Percentiles rank a stretch among this genome's conserved stretches.
Conservation (phyloP, 2,113 vertebrate genomes). For the Bungarus multicinctus region DNA sequence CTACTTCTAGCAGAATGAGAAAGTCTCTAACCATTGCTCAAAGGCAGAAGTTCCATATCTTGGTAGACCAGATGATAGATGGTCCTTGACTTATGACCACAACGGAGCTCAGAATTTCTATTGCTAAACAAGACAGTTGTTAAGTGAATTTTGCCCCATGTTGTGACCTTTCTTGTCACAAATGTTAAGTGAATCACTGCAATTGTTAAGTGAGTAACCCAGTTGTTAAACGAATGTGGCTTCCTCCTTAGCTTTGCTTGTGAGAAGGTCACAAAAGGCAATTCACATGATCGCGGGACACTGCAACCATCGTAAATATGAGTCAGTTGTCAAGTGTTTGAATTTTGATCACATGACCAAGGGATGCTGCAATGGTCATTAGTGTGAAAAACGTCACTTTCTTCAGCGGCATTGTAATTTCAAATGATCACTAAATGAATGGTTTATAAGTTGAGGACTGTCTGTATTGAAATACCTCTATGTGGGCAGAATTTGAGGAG, state of each 20-base stretch:
- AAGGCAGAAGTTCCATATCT: neutral
- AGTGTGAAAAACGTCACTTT: too few relatives aligned
- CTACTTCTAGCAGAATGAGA: neutral
- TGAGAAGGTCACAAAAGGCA: neutral
- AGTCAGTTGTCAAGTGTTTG: neutral
- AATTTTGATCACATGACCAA: neutral
- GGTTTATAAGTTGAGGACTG: neutral
- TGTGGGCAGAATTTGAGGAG: neutral
- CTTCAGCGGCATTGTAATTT: too few relatives aligned
- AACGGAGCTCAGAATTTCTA: neutral
- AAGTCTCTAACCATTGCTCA: neutral
- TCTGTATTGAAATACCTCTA: neutral
- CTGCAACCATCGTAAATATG: neutral
- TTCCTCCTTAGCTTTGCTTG: neutral
- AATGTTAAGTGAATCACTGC: neutral
- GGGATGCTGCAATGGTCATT: too few relatives aligned
- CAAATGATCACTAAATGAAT: neutral
- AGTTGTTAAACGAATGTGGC: neutral
- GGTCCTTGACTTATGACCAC: neutral
- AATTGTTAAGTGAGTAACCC: neutral
- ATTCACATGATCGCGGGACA: neutral
- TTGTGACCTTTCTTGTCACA: neutral
- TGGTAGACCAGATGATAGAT: neutral
- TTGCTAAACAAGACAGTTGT: neutral
- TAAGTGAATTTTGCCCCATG: neutral